Conservation (phyloP, 2,888 invertebrate genomes). For the Idaea straminata region DNA sequence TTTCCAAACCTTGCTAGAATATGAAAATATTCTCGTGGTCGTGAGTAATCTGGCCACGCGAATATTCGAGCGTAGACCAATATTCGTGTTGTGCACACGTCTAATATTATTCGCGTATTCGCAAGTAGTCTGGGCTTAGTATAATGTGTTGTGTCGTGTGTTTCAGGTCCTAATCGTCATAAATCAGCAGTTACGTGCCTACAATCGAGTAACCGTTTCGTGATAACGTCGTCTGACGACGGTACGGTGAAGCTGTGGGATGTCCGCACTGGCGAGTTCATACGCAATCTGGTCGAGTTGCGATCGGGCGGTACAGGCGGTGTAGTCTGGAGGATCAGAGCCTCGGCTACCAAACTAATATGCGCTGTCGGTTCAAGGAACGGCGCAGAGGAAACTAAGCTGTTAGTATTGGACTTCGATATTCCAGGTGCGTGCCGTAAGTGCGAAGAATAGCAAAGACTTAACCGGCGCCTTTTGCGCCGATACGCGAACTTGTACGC, state of each 20-base stretch:
- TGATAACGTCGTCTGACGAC: constrained; percentile 99
- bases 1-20: no score
- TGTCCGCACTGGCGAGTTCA: constrained; percentile 96
- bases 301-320: constrained; percentile 98
- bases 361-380: constrained; percentile 99
- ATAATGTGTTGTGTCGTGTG: not conserved
- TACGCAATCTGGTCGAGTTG: constrained; percentile 95
- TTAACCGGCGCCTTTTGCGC: constrained; percentile 70
- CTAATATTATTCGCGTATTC: not conserved
- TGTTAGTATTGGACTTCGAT: constrained; percentile 98
- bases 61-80: no score
- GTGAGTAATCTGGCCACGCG: no score
- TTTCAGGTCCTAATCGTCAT: constrained; percentile 94
- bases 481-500: constrained; percentile 71
- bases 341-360: constrained; percentile 97
- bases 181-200: constrained; percentile 99
- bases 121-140: not conserved
- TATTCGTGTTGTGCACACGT: no score
- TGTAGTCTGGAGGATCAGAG: constrained; percentile 98
- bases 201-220: constrained; percentile 97
- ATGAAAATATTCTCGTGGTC: no score
- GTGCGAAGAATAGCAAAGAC: constrained; percentile 77
- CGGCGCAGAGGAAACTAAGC: constrained; percentile 99
- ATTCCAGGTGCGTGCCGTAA: constrained; percentile 85
- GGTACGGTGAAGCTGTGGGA: constrained; percentile 99